A percentile compares a stretch with the other conserved stretches of the same genome.
phyloP scores from a whole-genome alignment of 2,888 invertebrate species.

The Oegoconia quadripuncta region DNA sequence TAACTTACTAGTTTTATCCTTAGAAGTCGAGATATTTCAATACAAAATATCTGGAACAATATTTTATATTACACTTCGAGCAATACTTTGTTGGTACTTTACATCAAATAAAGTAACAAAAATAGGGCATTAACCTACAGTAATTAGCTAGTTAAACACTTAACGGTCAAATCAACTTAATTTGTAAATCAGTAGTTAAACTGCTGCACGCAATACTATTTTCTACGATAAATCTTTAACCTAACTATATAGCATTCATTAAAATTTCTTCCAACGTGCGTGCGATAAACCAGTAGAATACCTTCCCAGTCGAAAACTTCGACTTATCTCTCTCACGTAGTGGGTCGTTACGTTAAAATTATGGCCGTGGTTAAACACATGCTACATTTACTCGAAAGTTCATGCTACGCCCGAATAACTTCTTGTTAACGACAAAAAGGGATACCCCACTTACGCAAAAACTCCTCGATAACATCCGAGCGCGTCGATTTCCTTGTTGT shows the following conservation, averaged over 20 bases:
- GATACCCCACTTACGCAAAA: slow-evolving; percentile 41
- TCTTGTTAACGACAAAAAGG: slow-evolving; percentile 52
- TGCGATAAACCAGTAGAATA: slow-evolving; percentile 65
- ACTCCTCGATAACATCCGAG: slow-evolving; percentile 17
- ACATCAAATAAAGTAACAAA: too few species aligned
- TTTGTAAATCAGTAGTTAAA: slow-evolving; percentile 47
- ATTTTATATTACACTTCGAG: too few species aligned
- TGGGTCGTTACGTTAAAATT: slow-evolving; percentile 71
- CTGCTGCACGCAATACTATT: slow-evolving; percentile 33
- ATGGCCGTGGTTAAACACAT: slow-evolving; percentile 75
- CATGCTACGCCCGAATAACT: slow-evolving; percentile 68
- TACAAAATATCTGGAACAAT: too few species aligned
- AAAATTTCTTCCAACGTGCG: slow-evolving; percentile 71
- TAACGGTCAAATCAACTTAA: slow-evolving; percentile 44
- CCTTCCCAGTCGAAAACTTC: slow-evolving; percentile 66
- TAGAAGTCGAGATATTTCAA: too few species aligned
- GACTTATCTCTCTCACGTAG: slow-evolving; percentile 76
- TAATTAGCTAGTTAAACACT: slow-evolving; percentile 43
- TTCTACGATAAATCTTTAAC: slow-evolving; percentile 47
- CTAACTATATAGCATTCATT: slow-evolving; percentile 63
- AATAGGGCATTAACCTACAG: slow-evolving; percentile 15
- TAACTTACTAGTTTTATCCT: too few species aligned
- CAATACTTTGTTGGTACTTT: too few species aligned
- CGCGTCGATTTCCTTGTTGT: neutral
- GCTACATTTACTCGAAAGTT: slow-evolving; percentile 75